Percentiles rank a stretch among this genome's conserved stretches.
Conservation (phyloP, 1,140 invertebrate species). For the Microplitis mediator region DNA sequence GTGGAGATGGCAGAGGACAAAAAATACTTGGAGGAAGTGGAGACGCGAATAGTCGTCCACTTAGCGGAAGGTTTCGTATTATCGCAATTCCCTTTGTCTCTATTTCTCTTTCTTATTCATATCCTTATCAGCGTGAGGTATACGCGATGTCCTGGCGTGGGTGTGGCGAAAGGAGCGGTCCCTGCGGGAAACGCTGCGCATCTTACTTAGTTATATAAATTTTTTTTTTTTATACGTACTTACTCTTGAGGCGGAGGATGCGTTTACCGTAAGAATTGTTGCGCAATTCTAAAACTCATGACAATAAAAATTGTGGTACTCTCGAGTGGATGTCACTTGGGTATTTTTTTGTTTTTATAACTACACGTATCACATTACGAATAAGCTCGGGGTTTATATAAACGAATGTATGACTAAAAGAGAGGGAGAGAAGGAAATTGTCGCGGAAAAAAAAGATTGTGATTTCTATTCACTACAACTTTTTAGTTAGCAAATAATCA, state of each 20-base stretch:
- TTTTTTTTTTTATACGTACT: not conserved
- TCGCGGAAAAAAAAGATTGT: too few relatives aligned
- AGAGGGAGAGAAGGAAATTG: too few relatives aligned
- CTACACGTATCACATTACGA: too few relatives aligned
- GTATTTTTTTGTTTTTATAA: not conserved
- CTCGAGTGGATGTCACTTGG: not conserved
- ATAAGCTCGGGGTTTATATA: too few relatives aligned
- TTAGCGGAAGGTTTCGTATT: slow-evolving; percentile 23
- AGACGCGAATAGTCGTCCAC: slow-evolving; percentile 26
- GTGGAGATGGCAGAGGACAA: not conserved
- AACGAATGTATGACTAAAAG: too few relatives aligned
- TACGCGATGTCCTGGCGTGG: slow-evolving; percentile 45
- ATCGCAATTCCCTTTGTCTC: slow-evolving; percentile 16
- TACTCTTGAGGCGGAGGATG: not conserved
- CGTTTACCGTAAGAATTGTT: slow-evolving; percentile 16
- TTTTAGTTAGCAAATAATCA: too few relatives aligned
- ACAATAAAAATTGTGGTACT: not conserved
- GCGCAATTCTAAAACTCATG: not conserved
- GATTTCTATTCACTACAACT: too few relatives aligned
- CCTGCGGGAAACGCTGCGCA: not conserved
- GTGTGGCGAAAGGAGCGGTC: slow-evolving; percentile 44
- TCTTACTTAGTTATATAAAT: not conserved
- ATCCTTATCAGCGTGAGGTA: slow-evolving; percentile 35
- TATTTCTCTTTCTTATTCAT: slow-evolving; percentile 2
- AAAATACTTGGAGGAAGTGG: not conserved